Percentiles rank a stretch among this genome's conserved stretches.
phyloP scores from a whole-genome alignment of 2,113 vertebrate species.

The Erythrocercus mccallii region DNA sequence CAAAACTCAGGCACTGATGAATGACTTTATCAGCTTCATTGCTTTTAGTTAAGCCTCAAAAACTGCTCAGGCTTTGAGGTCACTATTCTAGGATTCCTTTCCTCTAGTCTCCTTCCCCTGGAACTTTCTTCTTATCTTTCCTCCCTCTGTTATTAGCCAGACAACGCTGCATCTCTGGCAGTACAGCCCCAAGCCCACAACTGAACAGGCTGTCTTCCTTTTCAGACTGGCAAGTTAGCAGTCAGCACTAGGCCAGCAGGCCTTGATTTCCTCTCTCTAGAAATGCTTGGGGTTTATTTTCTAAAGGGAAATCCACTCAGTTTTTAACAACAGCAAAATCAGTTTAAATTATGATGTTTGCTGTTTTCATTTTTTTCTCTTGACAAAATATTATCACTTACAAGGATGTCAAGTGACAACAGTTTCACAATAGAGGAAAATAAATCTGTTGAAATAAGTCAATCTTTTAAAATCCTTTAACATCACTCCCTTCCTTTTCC shows the following conservation, averaged over 20 bases:
- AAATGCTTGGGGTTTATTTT: not conserved
- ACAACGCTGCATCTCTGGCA: not conserved
- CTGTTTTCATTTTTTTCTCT: not conserved
- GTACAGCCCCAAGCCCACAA: not conserved
- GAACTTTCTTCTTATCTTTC: not conserved
- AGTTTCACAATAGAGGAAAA: not conserved
- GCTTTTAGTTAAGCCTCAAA: not conserved
- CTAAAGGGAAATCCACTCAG: not conserved
- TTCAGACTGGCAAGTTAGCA: not conserved
- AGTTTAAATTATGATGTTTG: not conserved
- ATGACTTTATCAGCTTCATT: not conserved
- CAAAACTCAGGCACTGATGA: not conserved
- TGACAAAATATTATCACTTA: not conserved
- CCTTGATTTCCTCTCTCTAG: not conserved
- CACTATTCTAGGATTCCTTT: not conserved
- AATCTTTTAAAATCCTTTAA: not conserved
- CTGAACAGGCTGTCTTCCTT: not conserved
- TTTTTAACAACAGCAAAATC: not conserved
- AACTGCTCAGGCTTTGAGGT: not conserved
- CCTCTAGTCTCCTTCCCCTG: not conserved
- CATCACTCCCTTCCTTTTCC: not conserved
- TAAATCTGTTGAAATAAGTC: not conserved
- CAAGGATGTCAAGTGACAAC: not conserved
- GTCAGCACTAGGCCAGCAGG: not conserved
- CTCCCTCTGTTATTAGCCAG: not conserved